Evolutionary conservation across 2,113 vertebrate genomes (phyloP), one percentile per base, ranked within the genome.

Genomic region (Oryzias melastigma): DNA sequence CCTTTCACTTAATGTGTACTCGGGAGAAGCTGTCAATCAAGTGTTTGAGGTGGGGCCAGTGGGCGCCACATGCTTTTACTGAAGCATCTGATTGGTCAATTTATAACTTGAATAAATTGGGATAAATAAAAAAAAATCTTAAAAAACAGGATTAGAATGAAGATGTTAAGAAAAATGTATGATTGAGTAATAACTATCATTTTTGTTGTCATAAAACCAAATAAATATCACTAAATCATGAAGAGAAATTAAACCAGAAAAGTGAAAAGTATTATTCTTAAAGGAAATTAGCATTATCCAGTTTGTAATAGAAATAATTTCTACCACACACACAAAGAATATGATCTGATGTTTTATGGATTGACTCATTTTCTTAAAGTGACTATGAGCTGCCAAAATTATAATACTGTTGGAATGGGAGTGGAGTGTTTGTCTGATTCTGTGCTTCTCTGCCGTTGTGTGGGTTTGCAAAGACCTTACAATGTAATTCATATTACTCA

Each of bases 401-500:
- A 29, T 24, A 42, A n/a, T 3, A 3, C 17, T 54, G 19, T 22
- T 42, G 19, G 19, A 0, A 43, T 20, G 41, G 49, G 5, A 20
- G 14, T 45, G 8, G 44, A 10, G 44, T 53, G 42, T 52, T n/a
- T 40, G 24, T 53, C 13, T 43, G 16, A 14, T 18, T 47, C 14
- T 25, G 20, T 15, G 46, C 50, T 4, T 25, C 18, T 54, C 12
- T 35, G 41, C 41, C 6, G 52, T n/a, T 35, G 18, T 50, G 14
- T 56, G 14, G 48, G 19, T 55, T 24, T 63, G 25, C 67, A 10
- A 16, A 62, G 46, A 29, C 62, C 44, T 49, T 53, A 27, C 22
- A 57, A 27, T 68, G 67, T 66, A 55, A 67, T 81, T 78, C 74
- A 1, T 68, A 35, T 65, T 49, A 59, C 54, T 78, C 63, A 78